Base-by-base conservation (phyloP, 2,888 invertebrate species). In the Dione juno region DNA sequence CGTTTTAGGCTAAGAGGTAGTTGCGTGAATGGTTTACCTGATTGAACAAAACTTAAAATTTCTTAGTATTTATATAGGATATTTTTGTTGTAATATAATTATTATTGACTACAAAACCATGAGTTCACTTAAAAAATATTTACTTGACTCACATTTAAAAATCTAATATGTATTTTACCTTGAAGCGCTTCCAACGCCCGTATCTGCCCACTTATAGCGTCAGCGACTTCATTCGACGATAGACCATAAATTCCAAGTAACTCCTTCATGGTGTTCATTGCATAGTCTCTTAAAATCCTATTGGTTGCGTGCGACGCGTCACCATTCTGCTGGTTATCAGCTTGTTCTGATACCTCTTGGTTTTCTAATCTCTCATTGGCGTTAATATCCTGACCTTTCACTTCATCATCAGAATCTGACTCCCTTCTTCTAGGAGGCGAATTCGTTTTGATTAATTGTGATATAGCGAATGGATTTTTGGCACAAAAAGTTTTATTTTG, bases 231-330 rank as follows among this genome's bases (percentile, higher is more conserved):
- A 75, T 93, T 93, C 19, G 95, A 95, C 67, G 95, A 95, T 77
- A 96, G 90, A 28, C 96, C 96, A 83, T 96, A 96, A 79, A 97
- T 96, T 40, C 96, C 96, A 69, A 97, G 89, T 64, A 97, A 87
- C 82, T 97, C 96, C 78, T 96, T 95, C 96, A 97, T 96, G 11
- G 96, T 96, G 78, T 95, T 96, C 92, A 96, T 95, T 5, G 96
- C 96, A 84, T 96, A 96, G 81, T 96, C 96, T 79, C 96, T 94
- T 87, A 97, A 93, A 77, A 95, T 95, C 76, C 94, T 94, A 77
- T 94, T 95, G 35, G 94, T 93, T 73, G 94, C 90, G 74, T 88
- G 89, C 50, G 88, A 86, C 43, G 87, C 84, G 45, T 93, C 92
- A 21, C 93, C 92, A 77, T 93, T 91, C 65, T 88, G 90, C 69